Evolutionary conservation across 2,113 vertebrate species (phyloP), one percentile per base, ranked within the genome.

Genomic region (Ptilorrhoa leucosticta): DNA sequence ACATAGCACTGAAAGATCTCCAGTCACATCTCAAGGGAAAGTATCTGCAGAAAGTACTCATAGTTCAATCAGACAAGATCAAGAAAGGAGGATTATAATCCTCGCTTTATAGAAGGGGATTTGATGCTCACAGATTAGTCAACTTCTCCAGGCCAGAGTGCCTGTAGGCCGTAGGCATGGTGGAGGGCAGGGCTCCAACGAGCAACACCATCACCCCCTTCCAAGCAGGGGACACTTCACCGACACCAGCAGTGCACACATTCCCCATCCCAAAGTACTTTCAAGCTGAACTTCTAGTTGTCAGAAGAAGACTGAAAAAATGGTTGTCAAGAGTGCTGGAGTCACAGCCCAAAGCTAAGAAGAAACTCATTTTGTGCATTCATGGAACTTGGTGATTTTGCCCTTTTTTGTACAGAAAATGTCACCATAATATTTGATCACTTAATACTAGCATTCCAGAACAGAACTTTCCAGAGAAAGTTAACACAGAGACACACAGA

Each of bases 121-220:
- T 89, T 82, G 72, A 89, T 30, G 42, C 0, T 6, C 27, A 82
- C 22, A 69, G 61, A 65, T 68, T 40, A 82, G 53, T 23, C 70
- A 61, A 0, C 4, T 79, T 78, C 57, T 68, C 22, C 31, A 42
- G 39, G 57, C 9, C 77, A 65, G 13, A 50, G 35, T 26, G 35
- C 35, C n/a, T 13, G 5, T 8, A 69, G 33, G 18, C 26, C 0
- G 0, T 0, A 8, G 31, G 26, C 58, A 77, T 1, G 7, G 66
- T 27, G 7, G 44, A 86, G 42, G 22, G 19, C 37, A 78, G 27
- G 12, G 35, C 23, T 77, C 19, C 27, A 63, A 75, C 0, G 2
- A 87, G 63, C 33, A 81, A 68, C 27, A 69, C 10, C 17, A 80
- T 19, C 6, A 42, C 30, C 4, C 7, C 9, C 30, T 60, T 85